Evolutionary conservation across 2,113 vertebrate species (phyloP), one percentile per base, ranked within the genome.

Genomic region (Paralichthys olivaceus): DNA sequence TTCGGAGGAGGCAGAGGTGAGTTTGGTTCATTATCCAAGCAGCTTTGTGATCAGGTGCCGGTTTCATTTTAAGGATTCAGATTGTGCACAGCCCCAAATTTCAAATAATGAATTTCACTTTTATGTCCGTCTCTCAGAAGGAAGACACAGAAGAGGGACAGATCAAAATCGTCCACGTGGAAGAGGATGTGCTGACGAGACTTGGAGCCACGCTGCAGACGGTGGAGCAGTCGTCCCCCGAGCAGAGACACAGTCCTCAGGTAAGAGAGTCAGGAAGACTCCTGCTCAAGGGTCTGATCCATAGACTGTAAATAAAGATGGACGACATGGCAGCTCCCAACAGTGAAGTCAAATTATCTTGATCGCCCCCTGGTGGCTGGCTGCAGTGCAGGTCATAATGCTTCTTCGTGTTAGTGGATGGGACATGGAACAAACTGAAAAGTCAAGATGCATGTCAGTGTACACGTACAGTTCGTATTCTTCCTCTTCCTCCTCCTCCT

Each of bases 141-240:
- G 77, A 64, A 2, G 83, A 64, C 19, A 0, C 3, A 9, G 87
- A 92, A 4, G 66, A 76, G 69, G 93, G 92, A 1, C 85, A 68
- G 2, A 87, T 93, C 72, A 76, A 57, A 55, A 87, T 93, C 0
- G 94, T 74, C 17, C 93, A 72, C 0, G 53, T 94, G 2, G 82
- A 89, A 20, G 90, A 91, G 3, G 87, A 94, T 0, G 75, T 77
- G 0, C 59, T 93, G 83, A 81, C 1, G 55, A 26, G 47, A 22
- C 86, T 90, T 2, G 94, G 94, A 69, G 94, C 89, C 0, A 7
- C 77, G 0, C 86, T 92, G 68, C 63, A 70, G 86, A 91, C 84
- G 0, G 90, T 93, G 69, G 77, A 84, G 63, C 74, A 2, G 26
- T 68, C 89, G 0, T 84, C 86, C 2, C 75, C 85, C 5, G 85